phyloP scores from a whole-genome alignment of 2,797 vertebrate species.

The Myotis vivesi region DNA sequence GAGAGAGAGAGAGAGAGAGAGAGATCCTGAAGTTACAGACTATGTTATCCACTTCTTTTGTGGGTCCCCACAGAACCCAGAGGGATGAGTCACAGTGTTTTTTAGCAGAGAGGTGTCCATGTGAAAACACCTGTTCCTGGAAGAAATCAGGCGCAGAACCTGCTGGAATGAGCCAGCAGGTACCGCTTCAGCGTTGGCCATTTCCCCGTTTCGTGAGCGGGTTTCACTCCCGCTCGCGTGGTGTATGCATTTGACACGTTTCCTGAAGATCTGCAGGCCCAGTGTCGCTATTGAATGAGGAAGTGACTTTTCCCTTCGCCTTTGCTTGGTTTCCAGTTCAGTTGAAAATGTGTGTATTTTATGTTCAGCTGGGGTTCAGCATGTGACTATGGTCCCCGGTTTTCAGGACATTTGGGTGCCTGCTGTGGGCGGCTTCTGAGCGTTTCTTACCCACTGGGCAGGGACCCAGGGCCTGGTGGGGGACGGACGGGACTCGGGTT shows the following conservation, averaged over 20 bases:
- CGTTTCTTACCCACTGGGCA: background rate
- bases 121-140: background rate
- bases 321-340: background rate
- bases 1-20: background rate
- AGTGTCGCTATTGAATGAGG: background rate
- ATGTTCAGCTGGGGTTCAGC: background rate
- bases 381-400: accelerated
- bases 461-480: background rate
- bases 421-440: background rate
- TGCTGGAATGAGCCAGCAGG: background rate
- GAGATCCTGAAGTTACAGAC: background rate
- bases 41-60: background rate
- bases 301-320: background rate
- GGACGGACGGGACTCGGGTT: accelerated
- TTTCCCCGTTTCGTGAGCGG: background rate
- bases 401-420: background rate
- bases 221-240: background rate
- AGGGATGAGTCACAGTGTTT: background rate
- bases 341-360: background rate
- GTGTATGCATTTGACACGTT: background rate
- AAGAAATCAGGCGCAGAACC: background rate
- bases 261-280: background rate
- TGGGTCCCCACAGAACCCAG: background rate
- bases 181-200: background rate
- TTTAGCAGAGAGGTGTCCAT: background rate